Base-by-base conservation (phyloP, 1,140 invertebrate species). In the Apis florea region DNA sequence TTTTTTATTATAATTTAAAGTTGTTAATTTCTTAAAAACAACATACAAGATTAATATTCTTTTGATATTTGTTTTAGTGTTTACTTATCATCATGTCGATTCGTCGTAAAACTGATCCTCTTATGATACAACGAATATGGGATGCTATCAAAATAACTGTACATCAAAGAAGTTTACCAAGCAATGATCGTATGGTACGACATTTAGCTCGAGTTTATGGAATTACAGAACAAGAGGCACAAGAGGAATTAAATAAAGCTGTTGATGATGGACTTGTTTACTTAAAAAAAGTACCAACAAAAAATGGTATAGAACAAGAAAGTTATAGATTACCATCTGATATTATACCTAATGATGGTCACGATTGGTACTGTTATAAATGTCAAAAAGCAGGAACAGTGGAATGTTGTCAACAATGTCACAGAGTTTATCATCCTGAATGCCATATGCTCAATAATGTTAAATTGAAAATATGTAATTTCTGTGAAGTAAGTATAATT, bases 301-400 rank as follows among this genome's bases (percentile, higher is more conserved):
- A 92, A 67, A 85, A 73, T 72, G 90, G 92, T 24, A 74, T 90
- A 63, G 92, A 93, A 47, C 91, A 93, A 77, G 92, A 93, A 49
- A 92, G 83, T 66, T 92, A 91, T 47, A 85, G 86, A 85, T 82
- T 93, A 10, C 90, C 90, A 13, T 58, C 83, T 8, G 91, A 92
- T 49, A 53, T 84, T 10, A 31, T 66, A 15, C 79, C 89, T 10
- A 84, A 85, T 15, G 91, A 91, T 72, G 79, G 49, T 63, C 85
- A 93, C 53, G 92, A 93, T 68, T 93, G 92, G 92, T 93, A 93
- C 53, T 93, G 92, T 72, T 93, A 75, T 67, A 90, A 92, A 47
- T 93, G 92, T 47, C 92, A 93, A 26, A 89, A 89, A 84, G 91
- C 90, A 17, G 92, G 92, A 10, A 11, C 59, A 15, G 90, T 93